Evolutionary conservation across 2,888 invertebrate genomes (phyloP), one percentile per base, ranked within the genome.

Genomic region (Heliconius charithonia): DNA sequence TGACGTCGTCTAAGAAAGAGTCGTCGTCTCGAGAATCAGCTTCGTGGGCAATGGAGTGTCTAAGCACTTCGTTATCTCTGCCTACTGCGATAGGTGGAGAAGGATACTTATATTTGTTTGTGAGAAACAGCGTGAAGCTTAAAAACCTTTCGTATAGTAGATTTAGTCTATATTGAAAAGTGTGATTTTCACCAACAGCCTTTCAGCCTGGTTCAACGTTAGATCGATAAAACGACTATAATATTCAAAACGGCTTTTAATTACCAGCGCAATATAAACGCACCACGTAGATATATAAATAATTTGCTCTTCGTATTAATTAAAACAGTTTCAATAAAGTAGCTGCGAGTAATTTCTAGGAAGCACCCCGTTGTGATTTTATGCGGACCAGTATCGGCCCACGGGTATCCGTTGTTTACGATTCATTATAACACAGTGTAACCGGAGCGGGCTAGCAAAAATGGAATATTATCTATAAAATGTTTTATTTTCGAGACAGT

Each of bases 351-450:
- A 88, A 87, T 79, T 80, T 65, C 77, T 77, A 79, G 79, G 82
- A 79, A 81, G 91, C 91, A 82, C 91, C 93, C 93, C 91, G 92
- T 88, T 84, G 93, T 84, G 92, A 89, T 88, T 87, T 88, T 89
- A 88, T 83, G 81, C 80, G 77, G 65, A 74, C 73, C 71, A 75
- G 73, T 74, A 76, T 79, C 69, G 69, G 59, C 78, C 80, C 71
- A 79, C 80, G 77, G 73, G 63, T 80, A 81, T 78, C 56, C 51
- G 71, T 79, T 82, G 80, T 82, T 82, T 82, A 82, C 75, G 80
- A 82, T 77, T 82, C 80, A 80, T 82, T 81, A 81, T 79, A 59
- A 45, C 41, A 74, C 77, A 77, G 71, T 75, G 67, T 75, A 69
- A 66, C n/a, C 79, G 77, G 27, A 70, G 51, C 62, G n/a, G 78